Evolutionary conservation across 2,113 vertebrate genomes (phyloP).

Genomic region (Apteryx mantelli): DNA sequence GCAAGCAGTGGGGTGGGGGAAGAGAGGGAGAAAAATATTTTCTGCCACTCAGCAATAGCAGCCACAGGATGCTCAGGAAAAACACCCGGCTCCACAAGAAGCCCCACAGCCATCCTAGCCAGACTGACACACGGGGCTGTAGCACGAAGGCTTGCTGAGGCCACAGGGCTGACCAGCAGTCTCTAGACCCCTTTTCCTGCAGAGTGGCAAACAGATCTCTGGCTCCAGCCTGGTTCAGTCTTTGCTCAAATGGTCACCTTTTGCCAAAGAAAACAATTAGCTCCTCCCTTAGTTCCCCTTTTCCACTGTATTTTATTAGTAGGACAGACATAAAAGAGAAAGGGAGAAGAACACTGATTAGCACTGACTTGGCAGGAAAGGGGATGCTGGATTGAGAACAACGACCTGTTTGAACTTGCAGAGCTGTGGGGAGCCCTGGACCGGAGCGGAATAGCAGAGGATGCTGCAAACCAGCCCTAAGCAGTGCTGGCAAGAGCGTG

Average conservation of each 20-base stretch:
- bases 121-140: neutral
- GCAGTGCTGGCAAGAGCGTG: neutral
- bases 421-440: neutral
- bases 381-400: neutral
- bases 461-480: neutral
- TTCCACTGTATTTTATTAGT: slow-evolving; percentile 24
- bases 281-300: neutral
- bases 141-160: neutral
- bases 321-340: neutral
- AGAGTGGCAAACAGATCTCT: neutral
- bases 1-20: rapidly evolving
- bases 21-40: neutral
- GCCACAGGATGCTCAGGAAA: neutral
- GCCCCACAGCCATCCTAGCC: neutral
- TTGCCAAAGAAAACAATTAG: slow-evolving; percentile 18
- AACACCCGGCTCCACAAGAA: neutral
- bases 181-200: neutral
- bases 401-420: slow-evolving; percentile 2
- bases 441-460: neutral
- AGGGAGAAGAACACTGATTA: slow-evolving; percentile 3
- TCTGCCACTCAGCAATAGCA: neutral
- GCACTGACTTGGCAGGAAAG: neutral
- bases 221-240: neutral
- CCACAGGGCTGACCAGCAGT: neutral
- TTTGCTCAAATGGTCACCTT: neutral